Evolutionary conservation across 2,888 invertebrate species (phyloP).

Genomic region (Patella depressa): DNA sequence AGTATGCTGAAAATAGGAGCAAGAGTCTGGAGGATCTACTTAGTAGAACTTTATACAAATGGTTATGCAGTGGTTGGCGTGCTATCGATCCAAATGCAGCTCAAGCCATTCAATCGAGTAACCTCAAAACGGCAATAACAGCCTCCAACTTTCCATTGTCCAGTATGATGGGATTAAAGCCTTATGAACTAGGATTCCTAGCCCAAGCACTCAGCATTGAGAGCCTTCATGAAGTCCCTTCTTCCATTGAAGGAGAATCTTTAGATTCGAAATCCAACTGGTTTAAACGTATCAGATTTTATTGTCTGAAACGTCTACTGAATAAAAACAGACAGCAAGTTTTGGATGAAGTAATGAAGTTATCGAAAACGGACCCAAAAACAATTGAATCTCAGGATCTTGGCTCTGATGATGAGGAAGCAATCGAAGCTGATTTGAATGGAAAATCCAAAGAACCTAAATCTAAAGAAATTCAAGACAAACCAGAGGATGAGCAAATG

Average conservation of each 20-base stretch:
- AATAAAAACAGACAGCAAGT: slow-evolving; percentile 42
- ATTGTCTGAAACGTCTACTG: slow-evolving; percentile 57
- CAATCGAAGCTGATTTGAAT: too few relatives aligned
- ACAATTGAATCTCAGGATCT: not conserved
- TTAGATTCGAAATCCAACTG: slow-evolving; percentile 39
- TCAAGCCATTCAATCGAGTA: slow-evolving; percentile 28
- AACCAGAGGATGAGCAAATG: slow-evolving; percentile 26
- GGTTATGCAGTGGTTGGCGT: slow-evolving; percentile 57
- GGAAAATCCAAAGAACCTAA: slow-evolving; percentile 8
- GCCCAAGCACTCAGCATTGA: slow-evolving; percentile 43
- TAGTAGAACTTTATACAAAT: slow-evolving; percentile 57
- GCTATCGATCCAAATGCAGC: slow-evolving; percentile 44
- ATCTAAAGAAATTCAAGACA: slow-evolving; percentile 15
- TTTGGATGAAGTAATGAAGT: not conserved
- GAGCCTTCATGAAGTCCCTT: slow-evolving; percentile 41
- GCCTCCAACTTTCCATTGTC: slow-evolving; percentile 55
- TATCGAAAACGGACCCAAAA: not conserved
- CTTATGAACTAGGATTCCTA: slow-evolving; percentile 37
- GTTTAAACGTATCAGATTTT: slow-evolving; percentile 59
- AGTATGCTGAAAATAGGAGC: slow-evolving; percentile 49
- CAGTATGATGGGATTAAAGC: slow-evolving; percentile 23
- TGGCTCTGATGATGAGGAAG: slow-evolving; percentile 3
- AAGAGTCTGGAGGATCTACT: slow-evolving; percentile 58
- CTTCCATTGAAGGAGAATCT: slow-evolving; percentile 18
- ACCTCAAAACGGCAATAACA: slow-evolving; percentile 48